Evolutionary conservation across 2,888 invertebrate species (phyloP), one percentile per base, ranked within the genome.

Genomic region (Lampropteryx suffumata): DNA sequence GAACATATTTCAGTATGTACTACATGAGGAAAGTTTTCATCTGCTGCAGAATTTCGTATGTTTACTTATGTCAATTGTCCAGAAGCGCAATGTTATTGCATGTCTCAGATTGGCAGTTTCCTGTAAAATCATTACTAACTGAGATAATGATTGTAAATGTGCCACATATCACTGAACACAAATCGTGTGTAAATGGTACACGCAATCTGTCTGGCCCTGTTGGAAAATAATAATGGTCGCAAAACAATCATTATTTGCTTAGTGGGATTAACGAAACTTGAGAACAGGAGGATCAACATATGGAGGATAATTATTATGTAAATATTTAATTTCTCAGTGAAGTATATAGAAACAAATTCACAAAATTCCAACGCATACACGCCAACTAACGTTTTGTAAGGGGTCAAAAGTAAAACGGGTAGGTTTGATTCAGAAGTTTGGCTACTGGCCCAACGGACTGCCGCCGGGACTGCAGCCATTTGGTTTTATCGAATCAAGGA

Each of bases 371-470:
- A n/a, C n/a, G n/a, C n/a, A n/a, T n/a, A n/a, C n/a, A n/a, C n/a
- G n/a, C n/a, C n/a, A n/a, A n/a, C 17, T 17, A 17, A 17, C 17
- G 17, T 17, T 2, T 17, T 17, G 17, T 3, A 4, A 17, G 17
- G 17, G 17, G 17, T 17, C 2, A 17, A 17, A 4, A 17, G 17
- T 3, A 17, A 17, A 17, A 2, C 4, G 60, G 12, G 70, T 62
- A 65, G 68, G 62, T 70, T 73, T 63, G 50, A 59, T 67, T 69
- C 64, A 66, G 55, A 46, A 62, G 58, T 62, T 82, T 84, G 79
- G 80, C 81, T 65, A 55, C n/a, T 37, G 55, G 73, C 79, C 79
- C 74, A 76, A 60, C 69, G 62, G n/a, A 65, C 17, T 17, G 17
- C 67, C 67, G 59, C 55, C 59, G 58, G 65, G 57, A 69, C 43